Evolutionary conservation across 2,888 invertebrate genomes (phyloP).

Genomic region (Aspidiotus destructor): DNA sequence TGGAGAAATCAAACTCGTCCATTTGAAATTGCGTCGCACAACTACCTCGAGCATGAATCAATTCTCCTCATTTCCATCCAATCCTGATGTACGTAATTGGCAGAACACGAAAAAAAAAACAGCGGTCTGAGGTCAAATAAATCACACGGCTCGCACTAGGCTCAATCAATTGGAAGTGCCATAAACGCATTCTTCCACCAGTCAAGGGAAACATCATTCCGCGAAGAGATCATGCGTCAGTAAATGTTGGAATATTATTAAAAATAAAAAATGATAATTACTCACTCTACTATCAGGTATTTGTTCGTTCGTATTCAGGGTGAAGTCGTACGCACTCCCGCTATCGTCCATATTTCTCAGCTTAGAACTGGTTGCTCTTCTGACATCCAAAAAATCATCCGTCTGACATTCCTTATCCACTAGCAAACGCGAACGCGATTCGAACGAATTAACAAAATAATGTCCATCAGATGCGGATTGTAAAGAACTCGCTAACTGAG

Average conservation of each 20-base stretch:
- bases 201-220: background rate
- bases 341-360: background rate
- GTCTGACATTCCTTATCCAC: conserved; percentile 4
- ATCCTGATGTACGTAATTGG: no score
- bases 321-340: background rate
- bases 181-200: no score
- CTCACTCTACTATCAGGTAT: background rate
- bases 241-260: background rate
- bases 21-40: no score
- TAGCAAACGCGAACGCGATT: background rate
- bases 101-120: no score
- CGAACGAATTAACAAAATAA: background rate
- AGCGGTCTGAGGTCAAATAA: no score
- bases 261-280: background rate
- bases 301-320: background rate
- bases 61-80: no score
- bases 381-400: background rate
- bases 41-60: no score
- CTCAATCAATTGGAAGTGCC: no score
- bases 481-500: background rate
- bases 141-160: no score
- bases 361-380: background rate
- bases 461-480: background rate
- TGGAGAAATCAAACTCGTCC: no score
- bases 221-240: background rate